phyloP scores from a whole-genome alignment of 2,888 invertebrate species.

The Pecten maximus region DNA sequence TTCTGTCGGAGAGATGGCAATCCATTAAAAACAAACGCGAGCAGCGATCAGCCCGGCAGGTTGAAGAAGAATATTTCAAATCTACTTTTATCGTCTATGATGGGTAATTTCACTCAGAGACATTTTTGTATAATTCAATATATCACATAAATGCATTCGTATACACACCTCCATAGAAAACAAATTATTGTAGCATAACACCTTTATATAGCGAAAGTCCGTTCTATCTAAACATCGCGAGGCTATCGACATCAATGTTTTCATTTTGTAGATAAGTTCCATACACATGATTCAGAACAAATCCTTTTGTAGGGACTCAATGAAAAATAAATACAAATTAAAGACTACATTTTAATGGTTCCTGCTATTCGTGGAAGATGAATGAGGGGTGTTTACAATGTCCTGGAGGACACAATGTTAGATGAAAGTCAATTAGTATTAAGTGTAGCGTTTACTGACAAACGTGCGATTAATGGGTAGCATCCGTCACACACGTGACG shows the following conservation, averaged over 20 bases:
- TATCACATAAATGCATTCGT: neutral
- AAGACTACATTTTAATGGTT: neutral
- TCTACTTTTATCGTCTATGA: neutral
- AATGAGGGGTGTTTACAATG: neutral
- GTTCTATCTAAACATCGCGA: neutral
- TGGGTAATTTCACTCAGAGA: neutral
- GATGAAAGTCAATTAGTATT: neutral
- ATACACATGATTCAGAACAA: neutral
- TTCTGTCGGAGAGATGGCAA: neutral
- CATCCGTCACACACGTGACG: neutral
- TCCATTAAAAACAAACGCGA: slow-evolving; percentile 30
- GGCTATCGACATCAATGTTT: neutral
- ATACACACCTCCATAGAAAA: neutral
- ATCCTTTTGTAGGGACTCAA: neutral
- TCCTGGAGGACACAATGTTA: neutral
- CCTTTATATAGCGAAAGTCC: neutral
- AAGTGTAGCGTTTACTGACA: neutral
- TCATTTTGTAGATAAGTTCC: neutral
- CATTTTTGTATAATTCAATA: neutral
- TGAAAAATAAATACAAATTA: neutral
- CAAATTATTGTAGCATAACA: neutral
- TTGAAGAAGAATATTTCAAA: neutral
- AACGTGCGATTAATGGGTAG: neutral
- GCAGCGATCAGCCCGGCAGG: neutral
- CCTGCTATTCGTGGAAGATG: too few relatives aligned